phyloP scores from a whole-genome alignment of 2,888 invertebrate species.

The Seladonia tumulorum region DNA sequence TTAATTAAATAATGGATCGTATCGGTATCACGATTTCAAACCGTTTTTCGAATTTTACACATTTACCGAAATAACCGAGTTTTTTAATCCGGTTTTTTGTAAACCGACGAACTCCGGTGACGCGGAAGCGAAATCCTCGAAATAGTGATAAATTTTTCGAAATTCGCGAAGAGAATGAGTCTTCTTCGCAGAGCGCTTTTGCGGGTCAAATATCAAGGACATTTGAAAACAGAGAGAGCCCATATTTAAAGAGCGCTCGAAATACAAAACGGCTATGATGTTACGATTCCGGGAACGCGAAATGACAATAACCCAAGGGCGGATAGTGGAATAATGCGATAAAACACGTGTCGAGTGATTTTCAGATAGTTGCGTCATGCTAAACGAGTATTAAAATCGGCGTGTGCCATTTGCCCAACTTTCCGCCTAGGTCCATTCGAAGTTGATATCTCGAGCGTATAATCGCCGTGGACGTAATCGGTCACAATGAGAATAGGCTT shows the following conservation, averaged over 20 bases:
- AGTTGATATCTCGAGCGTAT: conserved; percentile 4
- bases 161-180: not conserved
- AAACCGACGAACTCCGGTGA: too few relatives aligned
- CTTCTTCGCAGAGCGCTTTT: not conserved
- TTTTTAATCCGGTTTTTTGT: not conserved
- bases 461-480: conserved; percentile 32
- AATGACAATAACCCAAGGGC: not conserved
- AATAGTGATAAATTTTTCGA: not conserved
- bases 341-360: not conserved
- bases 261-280: not conserved
- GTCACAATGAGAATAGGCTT: conserved; percentile 20
- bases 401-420: not conserved
- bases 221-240: not conserved
- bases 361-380: not conserved
- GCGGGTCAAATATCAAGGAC: too few relatives aligned
- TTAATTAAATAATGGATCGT: not conserved
- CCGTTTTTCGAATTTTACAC: not conserved
- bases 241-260: too few relatives aligned
- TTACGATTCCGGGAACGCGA: not conserved
- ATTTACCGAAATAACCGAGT: not conserved
- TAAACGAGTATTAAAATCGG: not conserved
- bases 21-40: not conserved
- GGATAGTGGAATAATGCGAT: not conserved
- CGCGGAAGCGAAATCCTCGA: not conserved
- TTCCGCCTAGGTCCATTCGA: not conserved